Evolutionary conservation across 2,797 vertebrate species (phyloP).

Genomic region (Danio kyathit): DNA sequence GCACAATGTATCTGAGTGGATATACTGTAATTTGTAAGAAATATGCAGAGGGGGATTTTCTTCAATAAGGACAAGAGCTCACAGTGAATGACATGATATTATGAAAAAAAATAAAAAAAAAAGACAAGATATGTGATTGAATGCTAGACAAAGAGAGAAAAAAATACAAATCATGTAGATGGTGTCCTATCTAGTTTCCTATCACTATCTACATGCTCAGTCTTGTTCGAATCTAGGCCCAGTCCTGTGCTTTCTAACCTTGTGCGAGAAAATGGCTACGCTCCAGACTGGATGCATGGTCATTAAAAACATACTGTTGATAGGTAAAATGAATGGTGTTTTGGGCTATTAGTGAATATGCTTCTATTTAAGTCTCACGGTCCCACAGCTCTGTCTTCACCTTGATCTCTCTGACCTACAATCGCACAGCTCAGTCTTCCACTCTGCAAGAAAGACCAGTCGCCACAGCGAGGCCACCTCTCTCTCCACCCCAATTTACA

Average conservation of each 20-base stretch:
- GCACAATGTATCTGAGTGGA: constrained; percentile 73
- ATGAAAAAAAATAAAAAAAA: constrained; percentile 51
- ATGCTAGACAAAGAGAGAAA: not conserved
- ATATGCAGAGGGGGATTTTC: constrained; percentile 73
- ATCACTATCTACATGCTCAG: not conserved
- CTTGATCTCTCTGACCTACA: constrained; percentile 79
- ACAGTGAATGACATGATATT: constrained; percentile 45
- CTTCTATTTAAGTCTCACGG: constrained; percentile 78
- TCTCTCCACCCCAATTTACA: constrained; percentile 82
- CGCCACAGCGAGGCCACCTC: constrained; percentile 73
- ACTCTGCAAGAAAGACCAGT: constrained; percentile 70
- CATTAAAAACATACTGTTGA: constrained; percentile 75
- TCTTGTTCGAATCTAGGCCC: constrained; percentile 29
- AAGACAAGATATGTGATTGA: constrained; percentile 50
- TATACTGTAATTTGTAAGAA: constrained; percentile 78
- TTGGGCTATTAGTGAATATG: constrained; percentile 78
- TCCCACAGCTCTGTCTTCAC: constrained; percentile 78
- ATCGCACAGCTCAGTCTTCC: constrained; percentile 73
- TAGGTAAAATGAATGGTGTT: constrained; percentile 71
- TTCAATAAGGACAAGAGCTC: constrained; percentile 63
- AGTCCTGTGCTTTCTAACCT: constrained; percentile 1
- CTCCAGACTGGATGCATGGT: constrained; percentile 44
- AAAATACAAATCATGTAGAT: not conserved
- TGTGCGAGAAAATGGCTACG: constrained; percentile 32
- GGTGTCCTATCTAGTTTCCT: not conserved